Evolutionary conservation across 1,140 invertebrate species (phyloP), one percentile per base, ranked within the genome.

Genomic region (Drosophila subpulchrella): DNA sequence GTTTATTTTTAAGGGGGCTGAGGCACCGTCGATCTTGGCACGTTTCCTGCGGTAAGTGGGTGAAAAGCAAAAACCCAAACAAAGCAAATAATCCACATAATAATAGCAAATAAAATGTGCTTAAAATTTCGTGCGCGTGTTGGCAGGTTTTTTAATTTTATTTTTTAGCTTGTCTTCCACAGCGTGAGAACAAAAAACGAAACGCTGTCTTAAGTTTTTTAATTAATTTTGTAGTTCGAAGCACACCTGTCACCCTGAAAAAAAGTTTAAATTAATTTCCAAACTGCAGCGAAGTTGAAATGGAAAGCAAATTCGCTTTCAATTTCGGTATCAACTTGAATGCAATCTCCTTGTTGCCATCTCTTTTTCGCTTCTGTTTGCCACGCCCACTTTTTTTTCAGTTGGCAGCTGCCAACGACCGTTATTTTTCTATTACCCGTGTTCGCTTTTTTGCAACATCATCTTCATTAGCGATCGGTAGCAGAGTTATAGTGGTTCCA

Each of bases 111-210:
- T 80, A 70, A 74, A 80, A 58, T 59, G 50, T 61, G 65, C 72
- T 89, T 88, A 75, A 89, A 80, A 88, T 89, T 89, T 75, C 65
- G 63, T 56, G 72, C 84, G 83, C 84, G 79, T 88, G 60, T 79
- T 78, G 44, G 13, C 6, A 39, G 34, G 20, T 34, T 56, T 59
- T 71, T 62, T 72, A 57, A 82, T 62, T 56, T 68, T 60, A 68
- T 82, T 70, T 62, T 63, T 57, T 38, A 62, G 27, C 24, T 61
- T 57, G 17, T 10, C 56, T 47, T 38, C 8, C 47, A 39, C 56
- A 68, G 65, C 83, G 83, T 86, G 83, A 88, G 79, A 86, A 86
- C 67, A 74, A 83, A 86, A 75, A 46, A 56, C 34, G 38, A 46
- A 65, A 48, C 47, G 36, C 17, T 20, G 46, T 32, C 36, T 56